Evolutionary conservation across 1,140 invertebrate genomes (phyloP).

Genomic region (Armadillidium nasatum): DNA sequence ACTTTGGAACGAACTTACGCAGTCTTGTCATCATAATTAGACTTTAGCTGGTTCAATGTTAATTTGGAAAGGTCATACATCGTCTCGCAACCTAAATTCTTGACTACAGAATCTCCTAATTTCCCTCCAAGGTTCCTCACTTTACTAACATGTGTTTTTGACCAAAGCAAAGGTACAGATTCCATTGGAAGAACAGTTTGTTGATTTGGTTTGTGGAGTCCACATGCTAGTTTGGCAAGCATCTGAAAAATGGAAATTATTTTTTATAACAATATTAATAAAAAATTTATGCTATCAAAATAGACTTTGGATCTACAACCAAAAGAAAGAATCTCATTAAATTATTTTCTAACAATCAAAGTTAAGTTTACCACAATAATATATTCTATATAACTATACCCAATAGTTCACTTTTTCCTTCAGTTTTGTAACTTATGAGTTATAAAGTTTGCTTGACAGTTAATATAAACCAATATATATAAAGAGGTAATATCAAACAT

Average conservation of each 20-base stretch:
- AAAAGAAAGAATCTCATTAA: too few species aligned
- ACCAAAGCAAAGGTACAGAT: conserved; percentile 34
- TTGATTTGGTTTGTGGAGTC: conserved; percentile 62
- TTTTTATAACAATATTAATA: too few species aligned
- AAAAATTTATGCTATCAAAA: too few species aligned
- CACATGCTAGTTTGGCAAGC: conserved; percentile 86
- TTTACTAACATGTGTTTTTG: conserved; percentile 58
- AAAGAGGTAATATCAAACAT: too few species aligned
- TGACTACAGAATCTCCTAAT: conserved; percentile 68
- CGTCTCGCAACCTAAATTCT: conserved; percentile 65
- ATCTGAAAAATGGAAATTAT: conserved; percentile 53
- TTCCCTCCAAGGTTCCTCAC: conserved; percentile 83
- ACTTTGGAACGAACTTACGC: conserved; percentile 57
- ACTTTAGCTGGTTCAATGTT: conserved; percentile 59
- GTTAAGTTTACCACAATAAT: too few species aligned
- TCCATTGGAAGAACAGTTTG: conserved; percentile 49
- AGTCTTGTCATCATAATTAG: conserved; percentile 75
- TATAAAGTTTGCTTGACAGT: too few species aligned
- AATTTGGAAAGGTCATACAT: conserved; percentile 67
- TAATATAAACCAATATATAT: too few species aligned
- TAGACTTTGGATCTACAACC: too few species aligned
- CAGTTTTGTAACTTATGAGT: too few species aligned
- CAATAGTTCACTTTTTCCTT: too few species aligned
- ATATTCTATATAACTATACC: too few species aligned
- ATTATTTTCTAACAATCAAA: too few species aligned